Conservation (phyloP, 2,113 vertebrate genomes). For the human region DNA sequence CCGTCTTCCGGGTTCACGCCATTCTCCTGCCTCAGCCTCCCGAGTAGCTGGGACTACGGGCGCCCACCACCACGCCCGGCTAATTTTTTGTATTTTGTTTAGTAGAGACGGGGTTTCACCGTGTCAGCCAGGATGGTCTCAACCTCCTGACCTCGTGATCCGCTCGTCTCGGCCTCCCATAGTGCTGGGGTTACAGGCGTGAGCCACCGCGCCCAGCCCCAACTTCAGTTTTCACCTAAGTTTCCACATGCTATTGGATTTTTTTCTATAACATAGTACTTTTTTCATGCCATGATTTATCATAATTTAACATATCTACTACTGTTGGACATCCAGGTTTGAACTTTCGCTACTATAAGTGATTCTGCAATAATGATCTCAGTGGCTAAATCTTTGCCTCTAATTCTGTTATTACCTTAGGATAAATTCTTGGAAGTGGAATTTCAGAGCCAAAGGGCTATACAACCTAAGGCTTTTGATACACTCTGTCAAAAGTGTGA, state of each 20-base stretch:
- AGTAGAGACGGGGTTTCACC: too few relatives aligned
- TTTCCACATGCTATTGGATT: neutral
- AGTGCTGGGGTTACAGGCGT: too few relatives aligned
- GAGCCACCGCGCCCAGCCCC: too few relatives aligned
- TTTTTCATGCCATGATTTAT: neutral
- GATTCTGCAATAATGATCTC: neutral
- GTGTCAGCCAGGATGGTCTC: too few relatives aligned
- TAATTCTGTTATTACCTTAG: neutral
- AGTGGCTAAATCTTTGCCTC: neutral
- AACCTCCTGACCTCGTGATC: too few relatives aligned
- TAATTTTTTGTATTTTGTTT: too few relatives aligned
- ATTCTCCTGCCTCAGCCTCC: too few relatives aligned
- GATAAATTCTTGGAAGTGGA: slow-evolving; percentile 19
- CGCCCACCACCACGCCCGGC: too few relatives aligned
- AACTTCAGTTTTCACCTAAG: neutral
- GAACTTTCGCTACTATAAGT: neutral
- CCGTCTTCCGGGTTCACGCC: too few relatives aligned
- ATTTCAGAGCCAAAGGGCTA: neutral
- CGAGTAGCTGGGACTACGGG: too few relatives aligned
- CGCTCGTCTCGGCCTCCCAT: too few relatives aligned
- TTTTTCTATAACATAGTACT: neutral
- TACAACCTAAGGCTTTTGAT: neutral
- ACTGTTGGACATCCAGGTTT: neutral
- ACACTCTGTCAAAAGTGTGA: neutral
- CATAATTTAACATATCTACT: neutral